Base-by-base conservation (phyloP, 35 echinoderm and acorn worm genomes). In the Stichopus chloronotus region DNA sequence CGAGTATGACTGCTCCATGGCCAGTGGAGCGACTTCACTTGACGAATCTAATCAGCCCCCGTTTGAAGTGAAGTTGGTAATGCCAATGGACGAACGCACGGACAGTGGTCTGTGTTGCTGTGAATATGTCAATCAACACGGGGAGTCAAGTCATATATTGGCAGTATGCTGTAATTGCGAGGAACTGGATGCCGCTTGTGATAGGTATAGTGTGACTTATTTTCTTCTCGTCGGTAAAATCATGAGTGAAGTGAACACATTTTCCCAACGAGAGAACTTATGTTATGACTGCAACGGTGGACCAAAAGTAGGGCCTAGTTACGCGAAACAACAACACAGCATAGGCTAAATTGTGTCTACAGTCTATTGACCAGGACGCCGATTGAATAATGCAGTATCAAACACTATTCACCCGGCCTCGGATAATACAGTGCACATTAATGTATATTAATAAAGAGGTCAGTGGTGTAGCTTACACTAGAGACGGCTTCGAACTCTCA, bases 141-240 rank as follows among this genome's bases (percentile, higher is more conserved):
- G 82, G 9, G 82, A 85, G 16, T 58, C 82, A 17, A 85, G 55
- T 85, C 82, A 85, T 25, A 59, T 85, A 3, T 85, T 85, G 56
- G 82, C 82, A 17, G n/a, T 85, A 58, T 85, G 82, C 14, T 85
- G 82, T 85, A 23, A 85, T 58, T 85, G 82, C 10, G 55, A 85
- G 57, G 54, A 85, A 57, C 9, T 85, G 54, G 82, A 85, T 58
- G 55, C 55, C 82, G 82, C 82, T 17, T 85, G 82, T 20, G 82
- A 85, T 58, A 85, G 82, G 82, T 85, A 85, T 6, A 43, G 30
- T 43, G 30, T 43, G 30, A 43, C 30, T 61, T 61, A 61, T 14
- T 61, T 8, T 61, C 8, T 61, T 4, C 4, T 74, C 0, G 69
- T 19, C 22, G 69, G 19, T 21, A 43, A 43, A 43, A 43, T 43